A percentile compares a stretch with the other conserved stretches of the same genome.
Conservation (phyloP, 2,113 vertebrate genomes). For the Cyrtonyx montezumae region DNA sequence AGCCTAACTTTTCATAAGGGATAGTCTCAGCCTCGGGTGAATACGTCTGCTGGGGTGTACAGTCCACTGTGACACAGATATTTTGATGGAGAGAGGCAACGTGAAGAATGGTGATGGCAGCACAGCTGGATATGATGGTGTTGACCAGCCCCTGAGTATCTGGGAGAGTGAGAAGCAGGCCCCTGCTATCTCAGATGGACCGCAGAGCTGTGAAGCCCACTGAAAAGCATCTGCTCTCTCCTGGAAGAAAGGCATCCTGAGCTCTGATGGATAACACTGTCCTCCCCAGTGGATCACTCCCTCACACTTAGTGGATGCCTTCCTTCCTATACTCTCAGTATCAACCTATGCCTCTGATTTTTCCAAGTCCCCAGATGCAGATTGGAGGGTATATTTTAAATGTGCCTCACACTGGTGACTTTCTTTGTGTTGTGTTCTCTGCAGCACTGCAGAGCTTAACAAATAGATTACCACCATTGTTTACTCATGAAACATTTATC, state of each 20-base stretch:
- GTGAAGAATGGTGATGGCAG: no score
- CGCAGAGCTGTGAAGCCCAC: not conserved
- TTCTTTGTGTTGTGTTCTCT: not conserved
- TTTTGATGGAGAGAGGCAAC: no score
- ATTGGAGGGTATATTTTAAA: not conserved
- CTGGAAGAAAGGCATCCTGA: not conserved
- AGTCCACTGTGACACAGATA: no score
- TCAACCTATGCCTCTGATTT: not conserved
- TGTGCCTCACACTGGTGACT: rapidly evolving
- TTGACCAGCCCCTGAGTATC: no score
- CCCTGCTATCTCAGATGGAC: no score
- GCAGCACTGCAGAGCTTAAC: conserved; percentile 4
- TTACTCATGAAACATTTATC: conserved; percentile 49
- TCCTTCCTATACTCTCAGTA: not conserved
- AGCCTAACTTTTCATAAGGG: not conserved
- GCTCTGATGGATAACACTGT: not conserved
- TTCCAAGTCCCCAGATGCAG: not conserved
- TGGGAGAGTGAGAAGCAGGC: no score
- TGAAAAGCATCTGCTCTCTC: not conserved
- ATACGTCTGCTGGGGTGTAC: no score
- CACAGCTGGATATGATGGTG: no score
- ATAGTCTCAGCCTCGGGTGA: not conserved
- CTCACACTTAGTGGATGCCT: not conserved
- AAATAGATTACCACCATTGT: conserved; percentile 32
- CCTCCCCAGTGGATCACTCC: not conserved